Base-by-base conservation (phyloP, 2,888 invertebrate genomes). In the Pyrgus malvae region DNA sequence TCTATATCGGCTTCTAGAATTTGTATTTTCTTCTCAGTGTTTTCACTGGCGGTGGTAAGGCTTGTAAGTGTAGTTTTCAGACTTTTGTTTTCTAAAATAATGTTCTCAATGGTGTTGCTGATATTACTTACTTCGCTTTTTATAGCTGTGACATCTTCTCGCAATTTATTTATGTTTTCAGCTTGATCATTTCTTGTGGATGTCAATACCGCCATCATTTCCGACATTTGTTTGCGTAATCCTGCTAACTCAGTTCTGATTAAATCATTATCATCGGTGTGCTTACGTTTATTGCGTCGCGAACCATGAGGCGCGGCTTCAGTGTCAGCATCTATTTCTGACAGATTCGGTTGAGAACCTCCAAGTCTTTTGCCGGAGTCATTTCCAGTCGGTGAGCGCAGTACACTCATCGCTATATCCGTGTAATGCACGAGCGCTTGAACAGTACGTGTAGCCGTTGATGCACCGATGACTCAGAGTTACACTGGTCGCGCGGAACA, bases 161-260 rank as follows among this genome's bases (percentile, higher is more conserved):
- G 17, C 4, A 59, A 23, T 29, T 49, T 54, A 2, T 35, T 40
- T 5, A 51, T 44, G 19, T 11, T 45, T 25, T 59, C 56, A 6
- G 35, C 33, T 49, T 59, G 56, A 11, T 48, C 16, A 23, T 7
- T 55, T 33, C 14, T 50, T 33, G 25, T 44, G 2, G 49, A 23
- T 1, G 21, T 51, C 14, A 51, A 7, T 9, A 51, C 25, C 2
- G 35, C 12, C 57, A 58, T 58, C 48, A 50, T 50, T 41, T 50
- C 50, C 1, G 55, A 41, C 51, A 48, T 58, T 29, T 55, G 58
- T 40, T 48, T 51, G 40, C 53, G 46, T 42, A 55, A 38, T 37
- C 49, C 51, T 1, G 51, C 7, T 12, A 58, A n/a, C 11, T 58
- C 55, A 38, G 31, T 41, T 35, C 7, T 41, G 12, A 50, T 58